These are phyloP conservation scores for Drosophila bocki DNA, from an alignment of 1,140 invertebrate species.

Conservation along the genomic window DNA sequence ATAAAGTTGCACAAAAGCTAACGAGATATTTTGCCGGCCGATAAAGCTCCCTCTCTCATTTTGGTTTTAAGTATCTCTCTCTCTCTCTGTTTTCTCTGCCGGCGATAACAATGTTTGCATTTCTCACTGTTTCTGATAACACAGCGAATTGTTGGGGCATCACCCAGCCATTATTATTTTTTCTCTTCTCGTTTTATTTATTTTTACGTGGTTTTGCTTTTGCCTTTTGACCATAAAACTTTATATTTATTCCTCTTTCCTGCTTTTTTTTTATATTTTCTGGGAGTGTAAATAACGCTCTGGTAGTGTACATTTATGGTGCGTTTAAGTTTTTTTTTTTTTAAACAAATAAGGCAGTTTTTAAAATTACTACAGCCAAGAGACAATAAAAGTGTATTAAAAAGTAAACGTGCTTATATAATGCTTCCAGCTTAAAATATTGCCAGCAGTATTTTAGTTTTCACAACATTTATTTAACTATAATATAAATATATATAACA, in stretches of 20 bases:
- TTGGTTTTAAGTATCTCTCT: background rate
- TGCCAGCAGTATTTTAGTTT: background rate
- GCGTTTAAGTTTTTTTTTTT: background rate
- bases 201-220: constrained; percentile 17
- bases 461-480: background rate
- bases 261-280: background rate
- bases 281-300: constrained; percentile 19
- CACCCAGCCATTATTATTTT: constrained; percentile 4
- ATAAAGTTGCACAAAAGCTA: constrained; percentile 29
- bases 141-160: constrained; percentile 17
- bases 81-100: background rate
- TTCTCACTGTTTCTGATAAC: constrained; percentile 36
- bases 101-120: constrained; percentile 50
- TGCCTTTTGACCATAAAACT: constrained; percentile 18
- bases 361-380: background rate
- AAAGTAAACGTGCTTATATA: background rate
- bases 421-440: background rate
- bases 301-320: background rate
- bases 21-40: constrained; percentile 17
- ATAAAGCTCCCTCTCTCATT: constrained; percentile 20
- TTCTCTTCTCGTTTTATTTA: background rate
- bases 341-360: background rate
- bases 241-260: constrained; percentile 23
- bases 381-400: background rate
- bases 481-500: background rate